Evolutionary conservation across 2,888 invertebrate genomes (phyloP).

Genomic region (Euphydryas editha): DNA sequence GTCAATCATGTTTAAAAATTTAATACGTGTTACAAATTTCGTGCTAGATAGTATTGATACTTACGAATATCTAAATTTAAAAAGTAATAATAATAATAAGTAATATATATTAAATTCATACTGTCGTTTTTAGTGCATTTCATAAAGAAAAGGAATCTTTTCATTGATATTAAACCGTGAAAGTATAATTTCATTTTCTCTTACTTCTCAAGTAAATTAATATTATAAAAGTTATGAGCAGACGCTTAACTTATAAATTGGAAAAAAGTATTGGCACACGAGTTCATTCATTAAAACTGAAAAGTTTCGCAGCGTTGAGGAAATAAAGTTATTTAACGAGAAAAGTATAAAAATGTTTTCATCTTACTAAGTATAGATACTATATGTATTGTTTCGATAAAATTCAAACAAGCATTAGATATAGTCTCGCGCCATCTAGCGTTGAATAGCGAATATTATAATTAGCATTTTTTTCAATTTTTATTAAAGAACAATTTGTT

Average conservation of each 20-base stretch:
- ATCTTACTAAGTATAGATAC: slow-evolving; percentile 39
- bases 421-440: slow-evolving; percentile 65
- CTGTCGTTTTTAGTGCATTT: too few relatives aligned
- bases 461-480: background rate
- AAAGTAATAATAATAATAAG: too few relatives aligned
- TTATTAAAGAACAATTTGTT: background rate
- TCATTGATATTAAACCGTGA: background rate
- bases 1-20: too few relatives aligned
- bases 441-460: slow-evolving; percentile 59
- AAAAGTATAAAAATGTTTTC: slow-evolving; percentile 55
- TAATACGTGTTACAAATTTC: too few relatives aligned
- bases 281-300: slow-evolving; percentile 78
- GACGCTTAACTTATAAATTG: slow-evolving; percentile 74
- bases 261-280: slow-evolving; percentile 69
- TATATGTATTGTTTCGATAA: slow-evolving; percentile 22
- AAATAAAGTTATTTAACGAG: slow-evolving; percentile 55
- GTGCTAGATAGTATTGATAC: too few relatives aligned
- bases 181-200: slow-evolving; percentile 13
- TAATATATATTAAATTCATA: too few relatives aligned
- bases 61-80: too few relatives aligned
- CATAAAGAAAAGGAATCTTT: too few relatives aligned
- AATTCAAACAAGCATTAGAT: slow-evolving; percentile 24
- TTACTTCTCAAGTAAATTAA: slow-evolving; percentile 35
- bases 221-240: slow-evolving; percentile 62
- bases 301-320: slow-evolving; percentile 58